Evolutionary conservation across 1,140 invertebrate species (phyloP), one percentile per base, ranked within the genome.

Genomic region (Leptinotarsa texana): DNA sequence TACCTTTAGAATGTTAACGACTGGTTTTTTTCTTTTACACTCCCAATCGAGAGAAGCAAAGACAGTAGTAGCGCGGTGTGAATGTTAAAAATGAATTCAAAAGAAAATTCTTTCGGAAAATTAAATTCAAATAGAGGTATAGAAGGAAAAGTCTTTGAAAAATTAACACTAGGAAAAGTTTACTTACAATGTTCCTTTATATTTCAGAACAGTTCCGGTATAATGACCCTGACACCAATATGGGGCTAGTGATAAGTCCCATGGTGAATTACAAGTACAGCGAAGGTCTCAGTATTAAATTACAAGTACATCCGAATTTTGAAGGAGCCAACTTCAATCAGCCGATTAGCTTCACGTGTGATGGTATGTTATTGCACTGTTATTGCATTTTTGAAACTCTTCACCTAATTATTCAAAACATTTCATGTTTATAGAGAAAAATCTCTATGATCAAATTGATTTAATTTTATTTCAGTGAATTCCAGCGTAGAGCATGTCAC

Each of bases 401-500:
- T 33, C 8, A 33, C 0, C 6, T 33, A 33, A 11, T 8, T 11
- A 33, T 33, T 33, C 8, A 33, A 33, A 33, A 33, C 8, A 8
- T 33, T 33, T 33, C 33, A 17, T 8, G 61, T 62, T 62, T 62
- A 62, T 17, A 62, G 15, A 6, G 4, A 62, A 62, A 62, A 0
- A n/a, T 75, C 61, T 49, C 33, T 47, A 47, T 22, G 11, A 8
- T 42, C 33, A 42, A 42, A 11, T 42, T 42, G 8, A 42, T 71
- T 69, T 27, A 66, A 51, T 48, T 13, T 48, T 82, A 84, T 89
- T 90, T 68, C 85, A 95, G 94, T 97, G 76, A 93, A 91, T 80
- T 93, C 93, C 24, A 94, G 91, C 73, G 91, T 96, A 27, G 94
- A 96, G 78, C 94, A 96, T 83, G 92, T 97, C 62, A 93, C 97